Evolutionary conservation across 2,113 vertebrate genomes (phyloP), one percentile per base, ranked within the genome.

Genomic region (Oostethus manadensis): DNA sequence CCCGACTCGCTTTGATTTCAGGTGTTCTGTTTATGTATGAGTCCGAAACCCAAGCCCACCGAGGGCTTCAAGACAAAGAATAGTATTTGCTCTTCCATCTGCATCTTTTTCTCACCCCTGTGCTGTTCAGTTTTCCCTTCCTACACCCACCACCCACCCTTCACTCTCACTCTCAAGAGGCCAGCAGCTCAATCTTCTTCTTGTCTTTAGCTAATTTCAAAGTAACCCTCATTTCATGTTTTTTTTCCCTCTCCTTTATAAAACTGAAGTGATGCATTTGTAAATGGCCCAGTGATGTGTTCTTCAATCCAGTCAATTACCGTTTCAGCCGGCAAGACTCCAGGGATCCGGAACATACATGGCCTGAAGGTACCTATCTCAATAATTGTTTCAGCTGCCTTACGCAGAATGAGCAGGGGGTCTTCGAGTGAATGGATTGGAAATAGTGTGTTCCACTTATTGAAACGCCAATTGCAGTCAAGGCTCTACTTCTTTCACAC

Each of bases 321-420:
- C 96, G 93, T 99, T 99, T 93, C 96, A 99, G 97, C 96, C 89
- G 97, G 97, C 92, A 99, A 99, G 92, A 97, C 97, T 94, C 96
- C 97, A 86, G 97, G 97, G 96, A 98, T 94, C 93, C 93, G 96
- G 94, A 99, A 99, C 95, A 99, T 99, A 93, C 96, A 99, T 93
- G 96, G 97, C 95, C 96, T 99, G 90, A 99, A 99, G 97, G 97
- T 99, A 97, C 82, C 90, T 90, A 93, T 97, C 93, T 95, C 92
- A 94, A 93, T 97, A 98, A 99, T 99, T 97, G 95, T 98, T 98
- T 97, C 93, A 89, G 93, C 80, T 83, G 87, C 83, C 79, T 83
- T 81, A 84, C 80, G 75, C 76, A 54, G 68, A 66, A 35, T 33
- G 29, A 21, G 29, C 11, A 49, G 58, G 47, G 20, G 46, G 58